phyloP scores from a whole-genome alignment of 2,797 vertebrate genomes.

The Urocyon cinereoargenteus region DNA sequence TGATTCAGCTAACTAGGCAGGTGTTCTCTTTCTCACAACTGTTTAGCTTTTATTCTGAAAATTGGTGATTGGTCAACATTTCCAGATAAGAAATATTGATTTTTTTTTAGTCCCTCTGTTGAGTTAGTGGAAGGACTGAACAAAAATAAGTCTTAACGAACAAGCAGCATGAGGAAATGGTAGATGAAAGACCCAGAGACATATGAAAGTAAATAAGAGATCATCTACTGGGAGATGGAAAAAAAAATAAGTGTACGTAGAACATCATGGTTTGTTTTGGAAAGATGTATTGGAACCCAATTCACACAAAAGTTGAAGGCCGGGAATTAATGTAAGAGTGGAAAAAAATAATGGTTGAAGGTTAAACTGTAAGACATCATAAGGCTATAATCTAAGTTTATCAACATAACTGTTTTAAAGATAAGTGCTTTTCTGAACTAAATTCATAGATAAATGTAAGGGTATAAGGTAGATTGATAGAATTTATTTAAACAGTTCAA shows the following conservation, averaged over 20 bases:
- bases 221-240: not conserved
- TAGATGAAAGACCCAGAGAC: not conserved
- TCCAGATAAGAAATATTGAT: not conserved
- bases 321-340: not conserved
- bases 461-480: not conserved
- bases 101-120: not conserved
- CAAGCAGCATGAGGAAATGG: not conserved
- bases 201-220: not conserved
- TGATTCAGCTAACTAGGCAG: not conserved
- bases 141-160: slow-evolving; percentile 1
- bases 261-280: not conserved
- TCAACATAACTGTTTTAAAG: not conserved
- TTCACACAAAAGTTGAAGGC: not conserved
- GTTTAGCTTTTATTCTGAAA: slow-evolving; percentile 15
- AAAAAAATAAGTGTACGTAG: not conserved
- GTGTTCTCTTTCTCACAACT: not conserved
- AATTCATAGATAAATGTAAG: not conserved
- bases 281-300: not conserved
- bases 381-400: not conserved
- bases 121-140: not conserved
- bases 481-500: not conserved
- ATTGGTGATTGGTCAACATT: not conserved
- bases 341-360: not conserved
- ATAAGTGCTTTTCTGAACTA: not conserved
- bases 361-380: not conserved